phyloP scores from a whole-genome alignment of 2,888 invertebrate genomes.

The Antheraea assamensis region DNA sequence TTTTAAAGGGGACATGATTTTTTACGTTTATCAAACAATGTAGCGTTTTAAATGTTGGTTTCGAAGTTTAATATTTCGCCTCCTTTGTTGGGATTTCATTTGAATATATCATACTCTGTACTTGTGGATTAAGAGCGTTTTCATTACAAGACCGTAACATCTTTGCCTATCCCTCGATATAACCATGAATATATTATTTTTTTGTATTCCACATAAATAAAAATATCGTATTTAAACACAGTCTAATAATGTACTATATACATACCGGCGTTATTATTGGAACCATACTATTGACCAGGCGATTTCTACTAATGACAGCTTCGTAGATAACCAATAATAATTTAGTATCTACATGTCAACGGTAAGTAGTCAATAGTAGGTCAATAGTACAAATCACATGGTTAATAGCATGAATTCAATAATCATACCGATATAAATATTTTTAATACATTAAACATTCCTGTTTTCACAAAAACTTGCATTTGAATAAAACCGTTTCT shows the following conservation, averaged over 20 bases:
- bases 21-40: background rate
- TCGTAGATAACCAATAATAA: no score
- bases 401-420: no score
- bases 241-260: background rate
- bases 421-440: no score
- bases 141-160: background rate
- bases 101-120: background rate
- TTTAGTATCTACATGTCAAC: no score
- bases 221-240: background rate
- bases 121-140: background rate
- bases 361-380: no score
- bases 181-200: background rate
- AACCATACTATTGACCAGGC: no score
- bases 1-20: background rate
- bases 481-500: background rate
- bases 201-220: background rate
- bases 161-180: background rate
- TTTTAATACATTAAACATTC: background rate
- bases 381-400: no score
- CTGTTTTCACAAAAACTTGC: background rate
- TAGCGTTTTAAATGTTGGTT: background rate
- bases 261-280: no score
- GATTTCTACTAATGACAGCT: no score
- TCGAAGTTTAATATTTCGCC: background rate
- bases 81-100: background rate